Evolutionary conservation across 2,888 invertebrate genomes (phyloP), one percentile per base, ranked within the genome.

Genomic region (Cerastoderma edule): DNA sequence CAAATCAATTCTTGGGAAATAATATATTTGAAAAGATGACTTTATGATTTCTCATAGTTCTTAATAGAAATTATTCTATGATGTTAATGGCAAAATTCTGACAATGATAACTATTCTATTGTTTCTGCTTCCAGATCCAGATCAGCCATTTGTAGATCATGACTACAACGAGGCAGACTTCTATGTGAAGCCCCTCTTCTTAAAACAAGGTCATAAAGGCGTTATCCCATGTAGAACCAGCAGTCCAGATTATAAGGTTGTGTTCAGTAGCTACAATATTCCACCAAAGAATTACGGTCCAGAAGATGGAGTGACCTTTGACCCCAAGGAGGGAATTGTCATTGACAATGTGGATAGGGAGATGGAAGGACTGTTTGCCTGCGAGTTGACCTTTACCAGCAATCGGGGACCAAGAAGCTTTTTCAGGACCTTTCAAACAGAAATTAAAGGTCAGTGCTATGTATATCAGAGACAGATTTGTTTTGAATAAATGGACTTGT

Each of bases 141-240:
- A 75, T 0, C 69, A 82, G 24, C 70, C 84, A 13, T 83, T 83
- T 63, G 70, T 75, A 10, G 63, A 75, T 27, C 44, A 24, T 8
- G 30, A 54, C 44, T 67, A 65, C 35, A 24, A 75, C 10, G 74
- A 68, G 13, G 53, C 53, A 1, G 56, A 65, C 0, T 35, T 22
- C 28, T 71, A 64, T 27, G 69, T 67, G 0, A 83, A 66, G 24
- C 54, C 68, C 19, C n/a, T 77, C 30, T 32, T 28, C 8, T 39
- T 85, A 1, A 71, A 76, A 30, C 75, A 75, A n/a, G 78, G 76
- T n/a, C 28, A 22, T 19, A 24, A 56, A 5, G 71, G 68, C 16
- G 46, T 73, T n/a, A 56, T 88, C 13, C 84, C 85, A 0, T 88
- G 88, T 53, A 68, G 75, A 32, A 80, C 82, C 5, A 83, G 86